Evolutionary conservation across 1,140 invertebrate species (phyloP).

Genomic region (Pomacea maculata): DNA sequence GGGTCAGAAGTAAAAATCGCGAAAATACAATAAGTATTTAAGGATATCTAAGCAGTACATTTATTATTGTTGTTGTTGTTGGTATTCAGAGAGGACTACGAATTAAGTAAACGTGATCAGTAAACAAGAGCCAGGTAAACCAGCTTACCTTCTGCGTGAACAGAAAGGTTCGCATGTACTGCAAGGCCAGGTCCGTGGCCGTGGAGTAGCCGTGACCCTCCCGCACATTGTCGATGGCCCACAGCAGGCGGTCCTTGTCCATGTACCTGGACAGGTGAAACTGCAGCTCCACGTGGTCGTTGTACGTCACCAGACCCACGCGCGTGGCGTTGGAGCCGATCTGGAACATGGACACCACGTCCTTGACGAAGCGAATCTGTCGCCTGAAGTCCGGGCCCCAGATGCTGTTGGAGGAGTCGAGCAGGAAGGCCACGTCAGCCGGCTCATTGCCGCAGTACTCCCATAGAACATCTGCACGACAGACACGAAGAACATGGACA

Average conservation of each 20-base stretch:
- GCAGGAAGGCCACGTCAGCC: slow-evolving; percentile 56
- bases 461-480: not conserved
- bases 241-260: slow-evolving; percentile 34
- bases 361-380: slow-evolving; percentile 50
- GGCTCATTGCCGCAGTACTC: slow-evolving; percentile 55
- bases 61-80: too few relatives aligned
- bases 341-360: slow-evolving; percentile 49
- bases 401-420: slow-evolving; percentile 57
- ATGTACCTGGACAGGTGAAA: slow-evolving; percentile 43
- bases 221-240: slow-evolving; percentile 34
- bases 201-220: slow-evolving; percentile 36
- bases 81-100: too few relatives aligned
- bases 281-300: slow-evolving; percentile 35
- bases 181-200: slow-evolving; percentile 24
- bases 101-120: too few relatives aligned
- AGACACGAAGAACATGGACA: too few relatives aligned
- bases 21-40: too few relatives aligned
- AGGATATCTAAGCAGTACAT: too few relatives aligned
- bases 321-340: slow-evolving; percentile 45
- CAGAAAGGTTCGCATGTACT: slow-evolving; percentile 16
- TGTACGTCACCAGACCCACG: slow-evolving; percentile 44
- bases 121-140: too few relatives aligned
- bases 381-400: slow-evolving; percentile 49
- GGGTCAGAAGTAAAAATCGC: too few relatives aligned
- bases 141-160: slow-evolving; percentile 8